phyloP scores from a whole-genome alignment of 2,113 vertebrate genomes.

The Cololabis saira region DNA sequence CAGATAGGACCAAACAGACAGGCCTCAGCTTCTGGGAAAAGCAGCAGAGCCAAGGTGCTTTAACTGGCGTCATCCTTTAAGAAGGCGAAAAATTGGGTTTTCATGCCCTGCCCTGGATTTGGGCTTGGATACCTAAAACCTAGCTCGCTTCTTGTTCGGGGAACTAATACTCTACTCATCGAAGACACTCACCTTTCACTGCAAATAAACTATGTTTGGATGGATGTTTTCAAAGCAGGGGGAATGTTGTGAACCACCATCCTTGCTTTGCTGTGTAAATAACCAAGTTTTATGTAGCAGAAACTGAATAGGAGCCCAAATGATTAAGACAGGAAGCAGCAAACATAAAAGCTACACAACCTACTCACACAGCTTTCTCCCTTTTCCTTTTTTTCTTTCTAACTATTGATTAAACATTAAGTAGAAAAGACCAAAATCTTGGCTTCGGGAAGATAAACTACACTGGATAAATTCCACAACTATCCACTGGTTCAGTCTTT shows the following conservation, averaged over 20 bases:
- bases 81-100: neutral
- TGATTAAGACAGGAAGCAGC: conserved; percentile 21
- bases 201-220: conserved; percentile 51
- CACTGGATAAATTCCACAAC: too few relatives aligned
- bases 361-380: conserved; percentile 1
- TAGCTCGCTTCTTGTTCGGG: conserved; percentile 40
- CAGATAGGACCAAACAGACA: conserved; percentile 49
- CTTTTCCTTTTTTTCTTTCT: neutral
- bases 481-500: conserved; percentile 17
- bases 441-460: neutral
- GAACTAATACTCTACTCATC: conserved; percentile 25
- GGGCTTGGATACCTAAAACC: conserved; percentile 31
- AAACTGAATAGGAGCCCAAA: conserved; percentile 18
- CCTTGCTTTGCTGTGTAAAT: conserved; percentile 15
- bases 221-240: conserved; percentile 34
- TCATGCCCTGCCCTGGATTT: conserved; percentile 2
- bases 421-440: conserved; percentile 9
- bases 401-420: conserved; percentile 33
- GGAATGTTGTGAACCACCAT: conserved; percentile 12
- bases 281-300: conserved; percentile 6
- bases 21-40: conserved; percentile 33
- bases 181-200: conserved; percentile 38
- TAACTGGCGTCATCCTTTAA: conserved; percentile 30
- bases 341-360: neutral
- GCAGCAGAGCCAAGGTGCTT: conserved; percentile 29